Conservation (phyloP, 1,140 invertebrate genomes). For the Bombus cullumanus region DNA sequence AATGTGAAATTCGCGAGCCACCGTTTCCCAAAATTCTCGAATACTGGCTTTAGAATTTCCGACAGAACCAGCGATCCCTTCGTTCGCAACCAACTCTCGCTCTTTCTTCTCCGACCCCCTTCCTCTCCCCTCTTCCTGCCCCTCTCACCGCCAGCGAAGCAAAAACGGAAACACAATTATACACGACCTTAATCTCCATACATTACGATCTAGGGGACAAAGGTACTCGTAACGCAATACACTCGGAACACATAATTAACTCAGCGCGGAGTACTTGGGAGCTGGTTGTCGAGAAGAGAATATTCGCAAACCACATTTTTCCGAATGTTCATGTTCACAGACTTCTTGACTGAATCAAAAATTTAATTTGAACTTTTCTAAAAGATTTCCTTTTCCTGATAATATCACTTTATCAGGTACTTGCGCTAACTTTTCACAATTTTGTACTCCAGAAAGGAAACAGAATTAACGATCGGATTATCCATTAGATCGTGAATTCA, state of each 20-base stretch:
- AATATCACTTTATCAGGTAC: too few species aligned
- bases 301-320: neutral
- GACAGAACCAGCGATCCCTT: neutral
- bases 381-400: too few species aligned
- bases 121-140: neutral
- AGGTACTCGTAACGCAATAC: constrained; percentile 4
- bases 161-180: constrained; percentile 34
- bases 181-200: constrained; percentile 32
- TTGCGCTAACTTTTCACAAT: neutral
- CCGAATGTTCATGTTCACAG: neutral
- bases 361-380: neutral
- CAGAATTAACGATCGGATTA: neutral
- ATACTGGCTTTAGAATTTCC: neutral
- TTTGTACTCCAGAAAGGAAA: neutral
- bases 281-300: neutral
- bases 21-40: neutral
- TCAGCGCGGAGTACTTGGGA: neutral
- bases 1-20: neutral
- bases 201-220: constrained; percentile 10
- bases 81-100: neutral
- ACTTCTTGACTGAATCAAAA: neutral
- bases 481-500: neutral
- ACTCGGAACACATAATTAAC: constrained; percentile 16
- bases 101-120: neutral
- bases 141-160: neutral